phyloP scores from a whole-genome alignment of 2,888 invertebrate genomes.

The Sinotaia quadrata region DNA sequence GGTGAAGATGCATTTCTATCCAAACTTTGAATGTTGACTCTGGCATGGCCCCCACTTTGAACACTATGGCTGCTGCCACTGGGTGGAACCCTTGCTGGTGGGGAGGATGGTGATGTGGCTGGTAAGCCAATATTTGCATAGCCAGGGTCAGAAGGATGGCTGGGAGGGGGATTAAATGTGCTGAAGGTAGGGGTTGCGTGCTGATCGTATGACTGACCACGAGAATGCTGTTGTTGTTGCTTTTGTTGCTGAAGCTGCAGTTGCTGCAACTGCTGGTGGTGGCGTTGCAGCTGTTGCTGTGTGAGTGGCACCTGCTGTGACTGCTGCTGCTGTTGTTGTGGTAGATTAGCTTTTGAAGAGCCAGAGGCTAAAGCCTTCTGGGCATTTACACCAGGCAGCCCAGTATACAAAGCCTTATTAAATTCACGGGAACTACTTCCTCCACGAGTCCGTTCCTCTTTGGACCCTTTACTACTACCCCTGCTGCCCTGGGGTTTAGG shows the following conservation, averaged over 20 bases:
- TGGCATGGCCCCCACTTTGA: conserved; percentile 36
- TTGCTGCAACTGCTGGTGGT: conserved; percentile 31
- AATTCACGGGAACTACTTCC: conserved; percentile 33
- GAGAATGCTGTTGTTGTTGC: conserved; percentile 32
- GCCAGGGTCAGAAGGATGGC: conserved; percentile 28
- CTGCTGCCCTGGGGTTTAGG: conserved; percentile 34
- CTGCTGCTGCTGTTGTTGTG: conserved; percentile 35
- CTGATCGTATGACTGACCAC: conserved; percentile 29
- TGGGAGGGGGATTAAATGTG: conserved; percentile 16
- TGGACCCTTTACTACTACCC: conserved; percentile 32
- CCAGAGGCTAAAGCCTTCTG: conserved; percentile 29
- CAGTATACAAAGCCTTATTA: conserved; percentile 36
- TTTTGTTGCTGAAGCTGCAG: conserved; percentile 29
- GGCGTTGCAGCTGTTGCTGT: conserved; percentile 26
- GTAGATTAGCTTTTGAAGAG: conserved; percentile 25
- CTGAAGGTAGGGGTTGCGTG: conserved; percentile 23
- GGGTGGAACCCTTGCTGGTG: conserved; percentile 1
- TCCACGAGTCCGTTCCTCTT: conserved; percentile 55
- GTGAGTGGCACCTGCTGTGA: conserved; percentile 27
- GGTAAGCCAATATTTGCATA: conserved; percentile 26
- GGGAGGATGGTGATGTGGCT: conserved; percentile 28
- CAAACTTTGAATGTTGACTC: conserved; percentile 35
- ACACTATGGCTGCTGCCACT: conserved; percentile 31
- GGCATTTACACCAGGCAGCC: conserved; percentile 35
- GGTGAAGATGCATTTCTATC: conserved; percentile 24